phyloP scores from a whole-genome alignment of 2,797 vertebrate genomes.

The Sebastes alutus region DNA sequence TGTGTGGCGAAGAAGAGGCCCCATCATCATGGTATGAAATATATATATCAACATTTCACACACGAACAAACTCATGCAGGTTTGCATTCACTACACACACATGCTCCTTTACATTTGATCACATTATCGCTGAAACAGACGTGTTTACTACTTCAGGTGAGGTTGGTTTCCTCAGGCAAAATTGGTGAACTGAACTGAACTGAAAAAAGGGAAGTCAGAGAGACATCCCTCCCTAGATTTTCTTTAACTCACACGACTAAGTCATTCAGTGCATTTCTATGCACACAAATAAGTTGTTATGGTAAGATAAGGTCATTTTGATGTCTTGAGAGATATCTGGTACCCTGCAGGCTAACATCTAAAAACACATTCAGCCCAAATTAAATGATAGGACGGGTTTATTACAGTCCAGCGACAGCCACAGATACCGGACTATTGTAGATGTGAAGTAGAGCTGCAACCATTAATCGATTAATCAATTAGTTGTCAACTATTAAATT shows the following conservation, averaged over 20 bases:
- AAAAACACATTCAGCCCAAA: neutral
- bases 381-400: too few relatives aligned
- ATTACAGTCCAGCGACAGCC: too few relatives aligned
- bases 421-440: too few relatives aligned
- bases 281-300: neutral
- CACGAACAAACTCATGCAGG: neutral
- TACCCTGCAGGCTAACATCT: neutral
- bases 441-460: too few relatives aligned
- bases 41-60: neutral
- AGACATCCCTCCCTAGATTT: neutral
- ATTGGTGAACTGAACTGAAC: neutral
- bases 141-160: neutral
- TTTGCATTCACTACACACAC: neutral
- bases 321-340: neutral
- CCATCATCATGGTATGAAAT: slow-evolving; percentile 70
- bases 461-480: too few relatives aligned
- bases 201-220: neutral
- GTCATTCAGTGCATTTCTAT: neutral
- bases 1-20: slow-evolving; percentile 67
- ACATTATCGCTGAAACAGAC: neutral
- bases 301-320: neutral
- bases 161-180: neutral
- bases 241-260: neutral
- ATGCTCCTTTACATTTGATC: neutral
- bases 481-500: too few relatives aligned